Conservation (phyloP, 2,888 invertebrate species). For the Apomyelois bistriatella region DNA sequence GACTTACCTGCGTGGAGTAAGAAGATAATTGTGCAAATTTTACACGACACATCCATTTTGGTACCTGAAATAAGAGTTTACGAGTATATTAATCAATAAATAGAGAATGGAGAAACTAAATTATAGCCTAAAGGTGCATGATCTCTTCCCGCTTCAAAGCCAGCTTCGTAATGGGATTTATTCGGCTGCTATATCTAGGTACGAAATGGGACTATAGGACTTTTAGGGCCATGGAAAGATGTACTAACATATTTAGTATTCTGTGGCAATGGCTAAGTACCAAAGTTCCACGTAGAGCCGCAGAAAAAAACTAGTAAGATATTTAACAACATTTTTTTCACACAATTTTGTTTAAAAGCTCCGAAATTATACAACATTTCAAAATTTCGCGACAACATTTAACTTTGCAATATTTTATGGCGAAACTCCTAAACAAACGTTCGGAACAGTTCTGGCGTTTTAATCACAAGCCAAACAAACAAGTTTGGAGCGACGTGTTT, state of each 20-base stretch:
- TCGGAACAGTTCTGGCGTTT: constrained; percentile 8
- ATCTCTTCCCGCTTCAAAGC: too few relatives aligned
- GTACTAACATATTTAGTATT: too few relatives aligned
- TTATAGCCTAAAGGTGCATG: too few relatives aligned
- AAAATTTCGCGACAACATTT: background rate
- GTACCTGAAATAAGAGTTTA: background rate
- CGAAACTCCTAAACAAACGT: background rate
- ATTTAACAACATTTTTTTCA: background rate
- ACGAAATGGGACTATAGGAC: too few relatives aligned
- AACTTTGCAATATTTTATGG: background rate
- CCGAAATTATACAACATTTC: background rate
- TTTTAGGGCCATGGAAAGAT: too few relatives aligned
- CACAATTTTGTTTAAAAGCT: background rate
- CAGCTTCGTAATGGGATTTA: too few relatives aligned
- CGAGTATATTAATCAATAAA: too few relatives aligned
- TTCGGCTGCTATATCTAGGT: too few relatives aligned
- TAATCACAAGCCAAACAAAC: constrained; percentile 11
- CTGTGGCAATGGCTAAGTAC: too few relatives aligned
- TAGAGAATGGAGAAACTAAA: too few relatives aligned
- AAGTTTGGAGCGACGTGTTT: constrained; percentile 5
- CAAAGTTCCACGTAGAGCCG: too few relatives aligned
- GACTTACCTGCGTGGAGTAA: background rate
- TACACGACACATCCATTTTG: background rate
- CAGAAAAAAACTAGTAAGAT: background rate
- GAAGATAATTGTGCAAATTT: background rate